These are phyloP conservation scores for Brachyhypopomus gauderio DNA, from an alignment of 2,113 vertebrate species.

Conservation along the genomic window DNA sequence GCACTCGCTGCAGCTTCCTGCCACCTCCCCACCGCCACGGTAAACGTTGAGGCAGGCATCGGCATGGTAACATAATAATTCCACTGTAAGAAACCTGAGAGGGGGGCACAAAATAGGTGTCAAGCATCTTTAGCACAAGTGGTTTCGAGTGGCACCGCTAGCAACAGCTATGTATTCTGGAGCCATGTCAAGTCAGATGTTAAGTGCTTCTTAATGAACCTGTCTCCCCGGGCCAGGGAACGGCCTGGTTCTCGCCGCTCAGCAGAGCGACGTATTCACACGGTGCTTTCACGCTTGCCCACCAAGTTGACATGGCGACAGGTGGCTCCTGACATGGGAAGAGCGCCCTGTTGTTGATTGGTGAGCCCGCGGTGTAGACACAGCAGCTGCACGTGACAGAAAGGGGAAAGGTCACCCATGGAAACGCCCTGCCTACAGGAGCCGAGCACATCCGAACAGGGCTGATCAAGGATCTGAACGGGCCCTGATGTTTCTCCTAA, in stretches of 20 bases:
- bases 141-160: neutral
- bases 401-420: neutral
- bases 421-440: neutral
- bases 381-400: slow-evolving; percentile 79
- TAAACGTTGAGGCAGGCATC: slow-evolving; percentile 96
- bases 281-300: slow-evolving; percentile 84
- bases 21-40: slow-evolving; percentile 92
- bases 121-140: neutral
- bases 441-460: neutral
- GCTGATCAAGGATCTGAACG: neutral
- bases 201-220: slow-evolving; percentile 66
- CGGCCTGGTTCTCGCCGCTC: slow-evolving; percentile 90
- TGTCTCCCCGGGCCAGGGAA: slow-evolving; percentile 75
- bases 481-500: neutral
- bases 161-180: neutral
- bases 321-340: slow-evolving; percentile 98
- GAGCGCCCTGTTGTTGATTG: slow-evolving; percentile 97
- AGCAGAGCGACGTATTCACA: slow-evolving; percentile 86
- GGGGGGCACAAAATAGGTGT: neutral
- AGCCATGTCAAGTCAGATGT: neutral
- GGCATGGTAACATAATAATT: slow-evolving; percentile 95
- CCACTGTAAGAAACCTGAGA: slow-evolving; percentile 81
- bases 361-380: slow-evolving; percentile 94
- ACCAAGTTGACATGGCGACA: slow-evolving; percentile 98
- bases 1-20: slow-evolving; percentile 71